These are phyloP conservation scores for Melipona quadrifasciata DNA, from an alignment of 1,140 invertebrate species.

Conservation along the genomic window DNA sequence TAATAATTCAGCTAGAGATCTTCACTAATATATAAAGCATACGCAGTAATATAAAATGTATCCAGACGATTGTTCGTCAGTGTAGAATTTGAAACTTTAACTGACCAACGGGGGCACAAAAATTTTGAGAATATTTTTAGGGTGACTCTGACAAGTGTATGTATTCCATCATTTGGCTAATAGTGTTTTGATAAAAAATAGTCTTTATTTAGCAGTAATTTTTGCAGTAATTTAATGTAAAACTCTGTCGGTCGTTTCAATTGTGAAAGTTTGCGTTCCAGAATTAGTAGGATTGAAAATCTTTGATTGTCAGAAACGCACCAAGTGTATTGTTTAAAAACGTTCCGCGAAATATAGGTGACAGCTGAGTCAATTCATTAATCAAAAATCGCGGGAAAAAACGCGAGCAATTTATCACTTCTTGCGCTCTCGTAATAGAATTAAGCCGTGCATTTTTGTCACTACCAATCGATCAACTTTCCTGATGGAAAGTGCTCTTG, in stretches of 20 bases:
- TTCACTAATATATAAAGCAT: not conserved
- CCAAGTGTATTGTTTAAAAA: not conserved
- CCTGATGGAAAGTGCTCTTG: conserved; percentile 4
- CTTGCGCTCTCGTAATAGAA: not conserved
- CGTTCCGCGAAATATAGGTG: not conserved
- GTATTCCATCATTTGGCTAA: too few species aligned
- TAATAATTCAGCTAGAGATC: not conserved
- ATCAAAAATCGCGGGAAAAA: not conserved
- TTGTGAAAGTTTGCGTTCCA: not conserved
- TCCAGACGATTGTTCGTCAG: not conserved
- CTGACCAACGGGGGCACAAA: too few species aligned
- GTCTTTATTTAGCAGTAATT: not conserved
- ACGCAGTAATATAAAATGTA: not conserved
- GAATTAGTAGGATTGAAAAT: too few species aligned
- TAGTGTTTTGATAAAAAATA: too few species aligned
- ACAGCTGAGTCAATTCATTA: not conserved
- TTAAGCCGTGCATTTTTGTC: not conserved
- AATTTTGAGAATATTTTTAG: too few species aligned
- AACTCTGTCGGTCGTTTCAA: not conserved
- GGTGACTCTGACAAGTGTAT: too few species aligned
- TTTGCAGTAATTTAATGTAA: not conserved
- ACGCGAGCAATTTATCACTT: not conserved
- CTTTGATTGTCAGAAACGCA: not conserved
- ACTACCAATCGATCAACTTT: conserved; percentile 1
- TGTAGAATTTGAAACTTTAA: not conserved